Evolutionary conservation across 2,888 invertebrate genomes (phyloP).

Genomic region (Phalera bucephala): DNA sequence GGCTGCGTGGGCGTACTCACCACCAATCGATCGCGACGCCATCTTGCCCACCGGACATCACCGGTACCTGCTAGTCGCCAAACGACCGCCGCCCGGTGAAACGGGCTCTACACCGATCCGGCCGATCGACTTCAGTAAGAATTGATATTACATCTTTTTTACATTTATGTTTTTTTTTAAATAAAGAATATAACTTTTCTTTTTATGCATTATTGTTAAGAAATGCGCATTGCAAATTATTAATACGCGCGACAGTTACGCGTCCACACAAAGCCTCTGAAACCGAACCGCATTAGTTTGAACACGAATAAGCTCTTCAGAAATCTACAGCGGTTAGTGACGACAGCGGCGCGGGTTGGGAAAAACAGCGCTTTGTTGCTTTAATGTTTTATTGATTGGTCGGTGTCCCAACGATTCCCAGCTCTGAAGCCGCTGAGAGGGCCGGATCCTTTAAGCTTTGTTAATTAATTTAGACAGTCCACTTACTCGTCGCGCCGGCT

Average conservation of each 20-base stretch:
- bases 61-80: constrained; percentile 47
- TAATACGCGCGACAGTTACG: constrained; percentile 48
- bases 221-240: constrained; percentile 23
- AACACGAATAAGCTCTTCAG: constrained; percentile 77
- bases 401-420: constrained; percentile 41
- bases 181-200: too few relatives aligned
- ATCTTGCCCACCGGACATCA: constrained; percentile 67
- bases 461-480: constrained; percentile 78
- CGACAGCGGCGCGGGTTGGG: constrained; percentile 47
- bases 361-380: constrained; percentile 57
- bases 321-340: constrained; percentile 60
- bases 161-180: background rate
- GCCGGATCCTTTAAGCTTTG: constrained; percentile 52
- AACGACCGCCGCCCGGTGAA: constrained; percentile 33
- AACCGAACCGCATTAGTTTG: constrained; percentile 68
- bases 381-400: constrained; percentile 42
- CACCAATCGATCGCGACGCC: constrained; percentile 75
- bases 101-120: constrained; percentile 17
- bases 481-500: constrained; percentile 58
- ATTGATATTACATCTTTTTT: too few relatives aligned
- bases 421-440: constrained; percentile 57
- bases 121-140: constrained; percentile 14
- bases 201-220: constrained; percentile 12
- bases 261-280: constrained; percentile 55
- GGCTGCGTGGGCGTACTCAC: constrained; percentile 68